Evolutionary conservation across 2,113 vertebrate species (phyloP).

Genomic region (Parus major): DNA sequence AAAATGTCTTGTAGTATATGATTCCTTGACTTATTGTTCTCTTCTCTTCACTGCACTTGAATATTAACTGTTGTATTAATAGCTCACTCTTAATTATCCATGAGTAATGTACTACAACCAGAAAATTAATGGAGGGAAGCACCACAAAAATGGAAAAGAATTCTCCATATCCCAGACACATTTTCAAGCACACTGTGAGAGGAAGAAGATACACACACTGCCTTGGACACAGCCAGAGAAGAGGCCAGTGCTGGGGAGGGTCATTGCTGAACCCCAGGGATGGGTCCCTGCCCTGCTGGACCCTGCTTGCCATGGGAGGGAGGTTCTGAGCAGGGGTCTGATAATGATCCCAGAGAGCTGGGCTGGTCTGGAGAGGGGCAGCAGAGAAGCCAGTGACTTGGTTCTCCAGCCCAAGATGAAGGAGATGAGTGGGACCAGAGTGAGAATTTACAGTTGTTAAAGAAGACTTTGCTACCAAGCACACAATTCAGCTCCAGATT

Average conservation of each 20-base stretch:
- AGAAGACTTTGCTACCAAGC: not conserved
- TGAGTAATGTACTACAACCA: constrained; percentile 80
- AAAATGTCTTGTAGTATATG: constrained; percentile 50
- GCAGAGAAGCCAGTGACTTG: accelerated
- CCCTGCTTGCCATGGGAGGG: accelerated
- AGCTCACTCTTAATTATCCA: constrained; percentile 83
- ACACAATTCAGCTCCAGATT: not conserved
- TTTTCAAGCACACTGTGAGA: constrained; percentile 42
- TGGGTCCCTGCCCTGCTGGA: not conserved
- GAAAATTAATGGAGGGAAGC: constrained; percentile 81
- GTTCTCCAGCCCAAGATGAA: not conserved
- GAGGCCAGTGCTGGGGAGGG: not conserved
- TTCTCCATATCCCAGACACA: constrained; percentile 17
- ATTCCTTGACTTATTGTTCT: constrained; percentile 74
- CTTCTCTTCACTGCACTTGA: constrained; percentile 77
- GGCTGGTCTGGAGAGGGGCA: not conserved
- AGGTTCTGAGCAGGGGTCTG: not conserved
- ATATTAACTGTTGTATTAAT: constrained; percentile 83
- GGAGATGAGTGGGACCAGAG: not conserved
- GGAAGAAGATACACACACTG: not conserved
- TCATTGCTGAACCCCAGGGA: accelerated
- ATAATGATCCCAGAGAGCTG: not conserved
- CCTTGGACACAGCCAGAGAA: not conserved
- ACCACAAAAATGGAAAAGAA: constrained; percentile 63
- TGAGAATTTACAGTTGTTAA: not conserved